Base-by-base conservation (phyloP, 2,888 invertebrate genomes). In the Pecten maximus region DNA sequence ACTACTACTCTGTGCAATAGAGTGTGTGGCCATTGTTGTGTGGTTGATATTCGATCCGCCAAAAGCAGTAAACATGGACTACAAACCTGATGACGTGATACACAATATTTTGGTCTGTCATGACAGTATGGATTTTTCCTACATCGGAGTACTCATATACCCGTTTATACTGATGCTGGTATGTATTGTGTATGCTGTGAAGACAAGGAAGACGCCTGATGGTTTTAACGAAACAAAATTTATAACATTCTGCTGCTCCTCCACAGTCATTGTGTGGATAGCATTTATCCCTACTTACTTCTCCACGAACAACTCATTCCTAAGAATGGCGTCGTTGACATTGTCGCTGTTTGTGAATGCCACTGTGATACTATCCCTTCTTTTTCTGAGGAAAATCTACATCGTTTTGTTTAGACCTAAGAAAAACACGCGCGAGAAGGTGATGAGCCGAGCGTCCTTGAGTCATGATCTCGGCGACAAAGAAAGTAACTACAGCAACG, bases 181-280 rank as follows among this genome's bases (percentile, higher is more conserved):
- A 74, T 97, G 97, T 95, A 97, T 97, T 0, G 96, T 97, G 16
- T 97, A 97, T 94, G 97, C 97, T 28, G 96, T 97, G 91, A 97
- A 97, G 94, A 97, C 97, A 12, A 95, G 97, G 89, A 97, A 97
- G 94, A 97, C 97, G 92, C 97, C 97, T 0, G 97, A 97, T 91
- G 97, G 97, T 0, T 97, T 97, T 95, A 97, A 97, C 95, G 97
- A 97, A 95, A 97, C 97, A 0, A 96, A 97, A 16, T 97, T 97
- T 94, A 97, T 97, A 90, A 97, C 97, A 10, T 97, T 97, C 94
- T 97, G 97, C 23, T 97, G 97, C 94, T 97, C 97, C 95, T 97
- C 97, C 0, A 97, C 97, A 40, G 97, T 97, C 93, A 96, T 97
- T 50, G 96, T 97, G 39, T 97, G 97, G 97, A 95, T 97, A 89